Conservation (phyloP, 2,113 vertebrate species). For the Plecotus auritus region DNA sequence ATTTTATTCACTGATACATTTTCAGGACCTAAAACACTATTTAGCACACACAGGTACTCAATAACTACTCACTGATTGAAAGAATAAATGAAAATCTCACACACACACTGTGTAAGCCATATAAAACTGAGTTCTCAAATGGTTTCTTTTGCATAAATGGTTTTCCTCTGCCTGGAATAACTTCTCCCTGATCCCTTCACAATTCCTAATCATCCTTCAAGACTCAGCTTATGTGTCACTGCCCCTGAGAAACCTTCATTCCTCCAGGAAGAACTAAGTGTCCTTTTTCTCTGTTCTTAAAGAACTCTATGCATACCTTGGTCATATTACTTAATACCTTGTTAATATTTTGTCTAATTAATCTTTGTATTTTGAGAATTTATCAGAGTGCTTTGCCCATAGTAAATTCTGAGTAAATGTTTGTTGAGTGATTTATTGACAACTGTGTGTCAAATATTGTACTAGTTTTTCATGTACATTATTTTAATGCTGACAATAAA, state of each 20-base stretch:
- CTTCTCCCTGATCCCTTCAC: not conserved
- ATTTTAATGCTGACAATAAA: slow-evolving; percentile 35
- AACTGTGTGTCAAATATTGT: not conserved
- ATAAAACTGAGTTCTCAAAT: not conserved
- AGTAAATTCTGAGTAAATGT: not conserved
- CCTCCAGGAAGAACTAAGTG: not conserved
- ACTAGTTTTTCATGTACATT: not conserved
- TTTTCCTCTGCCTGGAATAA: not conserved
- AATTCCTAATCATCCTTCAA: not conserved
- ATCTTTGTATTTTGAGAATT: slow-evolving; percentile 12
- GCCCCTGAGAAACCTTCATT: not conserved
- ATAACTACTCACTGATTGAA: not conserved
- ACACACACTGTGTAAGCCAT: not conserved
- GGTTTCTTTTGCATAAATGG: not conserved
- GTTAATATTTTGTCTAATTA: slow-evolving; percentile 10
- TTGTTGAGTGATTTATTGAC: not conserved
- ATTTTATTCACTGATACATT: not conserved
- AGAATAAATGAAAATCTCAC: not conserved
- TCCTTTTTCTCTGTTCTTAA: not conserved
- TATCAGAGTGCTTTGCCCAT: not conserved
- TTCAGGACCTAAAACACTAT: not conserved
- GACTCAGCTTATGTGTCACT: not conserved
- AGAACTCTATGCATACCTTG: not conserved
- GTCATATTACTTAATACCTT: not conserved
- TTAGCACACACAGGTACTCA: not conserved